Percentiles rank a stretch among this genome's conserved stretches.
phyloP scores from a whole-genome alignment of 2,113 vertebrate genomes.

The Channa maculata region DNA sequence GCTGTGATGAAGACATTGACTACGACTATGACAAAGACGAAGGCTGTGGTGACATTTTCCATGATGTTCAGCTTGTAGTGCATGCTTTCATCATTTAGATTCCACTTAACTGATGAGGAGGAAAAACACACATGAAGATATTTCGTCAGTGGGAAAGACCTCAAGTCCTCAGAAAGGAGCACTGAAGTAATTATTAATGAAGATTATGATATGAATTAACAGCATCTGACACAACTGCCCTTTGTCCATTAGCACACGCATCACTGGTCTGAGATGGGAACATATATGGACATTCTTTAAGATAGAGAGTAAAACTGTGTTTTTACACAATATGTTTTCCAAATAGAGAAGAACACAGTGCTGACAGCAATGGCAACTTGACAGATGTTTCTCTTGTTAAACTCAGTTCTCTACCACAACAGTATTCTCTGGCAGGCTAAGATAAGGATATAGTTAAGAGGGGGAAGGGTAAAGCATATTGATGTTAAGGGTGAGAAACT shows the following conservation, averaged over 20 bases:
- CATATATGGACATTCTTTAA: background rate
- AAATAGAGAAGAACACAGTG: background rate
- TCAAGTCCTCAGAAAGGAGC: no score
- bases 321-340: background rate
- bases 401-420: slow-evolving; percentile 3
- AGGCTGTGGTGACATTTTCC: slow-evolving; percentile 91
- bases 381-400: slow-evolving; percentile 1
- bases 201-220: slow-evolving; percentile 8
- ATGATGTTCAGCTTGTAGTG: slow-evolving; percentile 91
- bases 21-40: slow-evolving; percentile 95
- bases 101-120: slow-evolving; percentile 90
- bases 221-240: slow-evolving; percentile 1
- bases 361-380: background rate
- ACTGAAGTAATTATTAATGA: background rate
- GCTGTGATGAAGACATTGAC: slow-evolving; percentile 98
- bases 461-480: no score
- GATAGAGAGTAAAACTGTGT: background rate
- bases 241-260: no score
- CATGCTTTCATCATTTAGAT: slow-evolving; percentile 91
- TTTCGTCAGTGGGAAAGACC: background rate
- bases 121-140: slow-evolving; percentile 2
- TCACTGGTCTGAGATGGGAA: background rate
- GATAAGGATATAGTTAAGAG: slow-evolving; percentile 22
- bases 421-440: slow-evolving; percentile 41
- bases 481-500: background rate